phyloP scores from a whole-genome alignment of 2,113 vertebrate genomes.

The Coturnix japonica region DNA sequence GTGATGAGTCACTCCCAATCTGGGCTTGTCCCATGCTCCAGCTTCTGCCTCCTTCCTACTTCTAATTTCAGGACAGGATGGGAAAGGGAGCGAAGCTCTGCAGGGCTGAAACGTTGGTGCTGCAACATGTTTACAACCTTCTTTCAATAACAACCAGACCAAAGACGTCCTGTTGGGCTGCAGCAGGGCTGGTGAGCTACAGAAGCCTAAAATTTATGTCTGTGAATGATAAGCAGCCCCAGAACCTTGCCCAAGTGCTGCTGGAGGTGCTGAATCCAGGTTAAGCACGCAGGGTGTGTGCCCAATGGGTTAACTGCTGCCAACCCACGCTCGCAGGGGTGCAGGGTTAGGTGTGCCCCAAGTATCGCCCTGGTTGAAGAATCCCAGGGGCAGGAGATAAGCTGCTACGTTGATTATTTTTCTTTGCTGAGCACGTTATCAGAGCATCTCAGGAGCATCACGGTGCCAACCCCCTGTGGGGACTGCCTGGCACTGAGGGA shows the following conservation, averaged over 20 bases:
- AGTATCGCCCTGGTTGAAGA: background rate
- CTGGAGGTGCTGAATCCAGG: background rate
- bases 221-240: background rate
- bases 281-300: background rate
- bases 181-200: background rate
- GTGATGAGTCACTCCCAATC: background rate
- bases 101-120: background rate
- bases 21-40: background rate
- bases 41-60: background rate
- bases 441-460: background rate
- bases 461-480: fast-evolving
- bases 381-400: background rate
- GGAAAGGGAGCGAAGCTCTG: background rate
- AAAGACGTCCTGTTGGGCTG: background rate
- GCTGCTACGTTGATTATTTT: background rate
- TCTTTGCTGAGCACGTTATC: background rate
- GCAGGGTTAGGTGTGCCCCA: background rate
- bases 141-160: background rate
- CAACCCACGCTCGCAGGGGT: background rate
- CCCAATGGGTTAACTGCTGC: background rate
- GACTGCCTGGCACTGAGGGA: fast-evolving
- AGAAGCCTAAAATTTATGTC: background rate
- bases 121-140: background rate
- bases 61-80: constrained; percentile 23
- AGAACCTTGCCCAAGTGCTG: fast-evolving